Base-by-base conservation (phyloP, 2,113 vertebrate species). In the Aegotheles bennettii region DNA sequence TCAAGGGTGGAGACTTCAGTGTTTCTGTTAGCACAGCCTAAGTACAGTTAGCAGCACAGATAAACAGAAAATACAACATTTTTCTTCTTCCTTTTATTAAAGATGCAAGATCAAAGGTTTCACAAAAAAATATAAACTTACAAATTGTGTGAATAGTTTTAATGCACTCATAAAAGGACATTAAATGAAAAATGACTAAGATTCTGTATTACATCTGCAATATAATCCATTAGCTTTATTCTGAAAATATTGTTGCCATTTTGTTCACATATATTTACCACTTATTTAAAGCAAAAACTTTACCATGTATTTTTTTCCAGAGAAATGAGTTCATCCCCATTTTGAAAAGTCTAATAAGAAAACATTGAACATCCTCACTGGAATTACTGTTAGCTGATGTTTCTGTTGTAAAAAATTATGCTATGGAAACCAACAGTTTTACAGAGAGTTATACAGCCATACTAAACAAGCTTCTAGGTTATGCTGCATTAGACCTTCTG, bases 171-270 rank as follows among this genome's bases (percentile, higher is more conserved):
- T 96, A 96, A 94, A 96, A 93, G 95, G 95, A 97, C 94, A 95
- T 94, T 73, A 92, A 96, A 96, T 28, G 93, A 96, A 97, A 97
- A 97, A 96, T 74, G 87, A 96, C 89, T 89, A 96, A 91, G 71
- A 89, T 95, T 97, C 90, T 94, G 79, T 94, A 96, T 90, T 96
- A 59, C 91, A 90, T 94, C 67, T 96, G 94, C 94, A 97, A 97
- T 97, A 93, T 84, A 97, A 96, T 96, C 95, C 78, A 94, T 95
- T 86, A 73, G 63, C 76, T 98, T 98, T 97, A 96, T 96, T 98
- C 94, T 97, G 96, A 98, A 98, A 98, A 98, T 98, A 98, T 81
- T 95, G 97, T 97, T 96, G 96, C 96, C 86, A 97, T 96, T 97
- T 91, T 91, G 92, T 97, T 97, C 97, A 98, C 96, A 95, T 94